Base-by-base conservation (phyloP, 2,888 invertebrate species). In the Clivina fossor region DNA sequence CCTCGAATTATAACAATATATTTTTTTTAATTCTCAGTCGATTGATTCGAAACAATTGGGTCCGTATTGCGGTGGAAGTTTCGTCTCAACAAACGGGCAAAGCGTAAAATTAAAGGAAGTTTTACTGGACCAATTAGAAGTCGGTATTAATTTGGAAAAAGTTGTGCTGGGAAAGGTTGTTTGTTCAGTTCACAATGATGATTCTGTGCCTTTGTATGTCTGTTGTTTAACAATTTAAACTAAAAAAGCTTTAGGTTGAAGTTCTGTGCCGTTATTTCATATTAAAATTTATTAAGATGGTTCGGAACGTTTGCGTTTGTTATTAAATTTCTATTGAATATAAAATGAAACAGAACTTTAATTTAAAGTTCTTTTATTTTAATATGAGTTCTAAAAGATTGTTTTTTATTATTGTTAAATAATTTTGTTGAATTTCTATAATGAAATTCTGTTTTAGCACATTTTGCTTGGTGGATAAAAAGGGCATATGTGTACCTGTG, bases 151-250 rank as follows among this genome's bases (percentile, higher is more conserved):
- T 66, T 71, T 78, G 26, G 79, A 82, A 60, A 84, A 81, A 66
- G 83, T 90, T 0, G 71, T 90, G 1, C 70, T 88, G 55, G 92
- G 90, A 2, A 86, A 84, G 70, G 92, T 93, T 16, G 85, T 92
- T 2, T 90, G 90, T 63, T 88, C 88, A 58, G 82, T 91, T 60
- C 82, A 84, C 60, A 84, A 83, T 63, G 86, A 87, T 44, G 86
- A 85, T 64, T 78, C 81, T 35, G 87, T 90, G 41, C 89, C 89
- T 57, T 90, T 89, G 88, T 89, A 73, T 84, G 85, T 82, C 60
- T 56, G 18, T n/a, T n/a, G n/a, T n/a, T n/a, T n/a, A n/a, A n/a
- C n/a, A 24, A 38, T 48, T 56, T 58, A 41, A 4, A 38, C 47
- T 46, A 41, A 28, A 46, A 56, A 57, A 47, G 47, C 48, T 28